These are phyloP conservation scores for Ia io DNA, from an alignment of 2,113 vertebrate species.

Conservation along the genomic window DNA sequence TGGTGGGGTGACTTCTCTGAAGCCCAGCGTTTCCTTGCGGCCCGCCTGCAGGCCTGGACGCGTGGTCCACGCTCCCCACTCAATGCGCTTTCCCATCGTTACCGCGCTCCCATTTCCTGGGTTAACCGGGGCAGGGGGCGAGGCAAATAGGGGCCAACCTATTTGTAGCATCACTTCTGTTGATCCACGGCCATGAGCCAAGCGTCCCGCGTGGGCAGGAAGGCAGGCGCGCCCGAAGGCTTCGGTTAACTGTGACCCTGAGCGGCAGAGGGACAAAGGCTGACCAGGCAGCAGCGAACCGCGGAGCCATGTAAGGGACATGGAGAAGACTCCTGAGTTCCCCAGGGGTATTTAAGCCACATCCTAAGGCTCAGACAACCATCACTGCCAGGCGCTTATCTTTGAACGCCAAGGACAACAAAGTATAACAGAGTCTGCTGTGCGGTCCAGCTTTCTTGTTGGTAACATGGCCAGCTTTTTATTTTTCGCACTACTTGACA, in stretches of 20 bases:
- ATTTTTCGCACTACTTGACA: slow-evolving; percentile 47
- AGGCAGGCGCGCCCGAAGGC: background rate
- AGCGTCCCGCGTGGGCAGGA: background rate
- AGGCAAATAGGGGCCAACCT: background rate
- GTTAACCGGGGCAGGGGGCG: background rate
- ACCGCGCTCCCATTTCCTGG: background rate
- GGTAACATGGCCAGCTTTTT: slow-evolving; percentile 40
- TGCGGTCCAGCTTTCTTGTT: background rate
- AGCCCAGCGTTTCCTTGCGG: background rate
- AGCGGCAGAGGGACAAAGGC: background rate
- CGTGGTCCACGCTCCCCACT: background rate
- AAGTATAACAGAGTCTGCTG: background rate
- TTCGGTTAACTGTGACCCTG: background rate
- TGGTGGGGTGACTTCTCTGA: background rate
- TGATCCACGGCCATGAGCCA: background rate
- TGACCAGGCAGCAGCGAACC: background rate
- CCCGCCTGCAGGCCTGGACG: background rate
- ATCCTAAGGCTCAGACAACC: background rate
- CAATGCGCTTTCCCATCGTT: background rate
- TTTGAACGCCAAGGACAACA: slow-evolving; percentile 28
- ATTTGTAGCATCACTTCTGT: background rate
- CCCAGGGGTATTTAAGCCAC: background rate
- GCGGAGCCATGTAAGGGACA: background rate
- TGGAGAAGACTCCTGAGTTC: background rate
- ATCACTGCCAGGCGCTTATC: background rate